Conservation (phyloP, 2,113 vertebrate genomes). For the Silurus glanis region DNA sequence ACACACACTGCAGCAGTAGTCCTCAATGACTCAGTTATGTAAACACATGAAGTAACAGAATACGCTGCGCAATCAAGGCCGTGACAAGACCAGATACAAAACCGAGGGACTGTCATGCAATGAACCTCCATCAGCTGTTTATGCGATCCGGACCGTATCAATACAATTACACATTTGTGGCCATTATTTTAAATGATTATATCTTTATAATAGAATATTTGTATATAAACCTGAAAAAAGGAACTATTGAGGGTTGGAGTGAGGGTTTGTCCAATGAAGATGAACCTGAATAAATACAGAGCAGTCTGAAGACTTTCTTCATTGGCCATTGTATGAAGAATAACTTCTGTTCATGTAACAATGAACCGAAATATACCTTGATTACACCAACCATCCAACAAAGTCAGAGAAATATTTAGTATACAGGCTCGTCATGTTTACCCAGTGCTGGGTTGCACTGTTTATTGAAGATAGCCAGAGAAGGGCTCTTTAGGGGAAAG, state of each 20-base stretch:
- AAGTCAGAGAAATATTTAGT: constrained; percentile 78
- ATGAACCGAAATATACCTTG: constrained; percentile 68
- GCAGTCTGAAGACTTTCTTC: constrained; percentile 30
- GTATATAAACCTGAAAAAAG: background rate
- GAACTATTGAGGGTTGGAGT: background rate
- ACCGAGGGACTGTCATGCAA: constrained; percentile 49
- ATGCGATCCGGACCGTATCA: background rate
- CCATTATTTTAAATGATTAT: constrained; percentile 1
- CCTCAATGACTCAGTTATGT: constrained; percentile 60
- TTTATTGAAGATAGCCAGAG: constrained; percentile 76
- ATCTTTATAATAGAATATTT: background rate
- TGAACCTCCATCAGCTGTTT: constrained; percentile 18
- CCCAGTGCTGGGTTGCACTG: constrained; percentile 76
- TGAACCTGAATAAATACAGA: background rate
- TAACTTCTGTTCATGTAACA: constrained; percentile 64
- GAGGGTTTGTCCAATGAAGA: background rate
- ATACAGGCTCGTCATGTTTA: constrained; percentile 76
- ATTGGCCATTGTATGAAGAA: constrained; percentile 44
- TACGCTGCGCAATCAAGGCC: constrained; percentile 57
- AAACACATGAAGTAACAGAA: constrained; percentile 72
- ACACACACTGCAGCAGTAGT: constrained; percentile 58
- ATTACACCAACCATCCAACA: constrained; percentile 68
- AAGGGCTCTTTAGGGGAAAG: constrained; percentile 66
- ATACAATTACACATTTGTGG: background rate
- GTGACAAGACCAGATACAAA: constrained; percentile 64